phyloP scores from a whole-genome alignment of 2,888 invertebrate genomes.

The Hyalella azteca region DNA sequence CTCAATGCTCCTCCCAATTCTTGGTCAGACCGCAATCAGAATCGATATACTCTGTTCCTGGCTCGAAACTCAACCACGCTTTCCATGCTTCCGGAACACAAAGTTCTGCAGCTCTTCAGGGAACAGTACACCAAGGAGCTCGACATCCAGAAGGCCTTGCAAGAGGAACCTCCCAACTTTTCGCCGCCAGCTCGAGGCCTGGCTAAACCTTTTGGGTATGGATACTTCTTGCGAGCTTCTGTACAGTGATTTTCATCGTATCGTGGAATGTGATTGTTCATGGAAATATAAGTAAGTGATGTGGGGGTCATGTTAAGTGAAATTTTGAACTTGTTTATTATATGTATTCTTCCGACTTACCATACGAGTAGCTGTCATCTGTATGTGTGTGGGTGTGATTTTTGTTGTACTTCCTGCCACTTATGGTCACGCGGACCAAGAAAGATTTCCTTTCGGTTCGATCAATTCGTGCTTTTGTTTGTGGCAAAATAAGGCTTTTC shows the following conservation, averaged over 20 bases:
- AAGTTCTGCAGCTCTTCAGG: constrained; percentile 8
- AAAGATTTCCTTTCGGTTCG: too few species aligned
- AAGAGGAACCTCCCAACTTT: constrained; percentile 16
- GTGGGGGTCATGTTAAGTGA: too few species aligned
- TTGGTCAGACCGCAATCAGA: background rate
- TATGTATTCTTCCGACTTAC: too few species aligned
- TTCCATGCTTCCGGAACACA: background rate
- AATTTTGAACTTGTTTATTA: too few species aligned
- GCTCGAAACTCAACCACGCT: background rate
- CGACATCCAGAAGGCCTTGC: background rate
- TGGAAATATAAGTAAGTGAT: too few species aligned
- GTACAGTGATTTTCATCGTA: background rate
- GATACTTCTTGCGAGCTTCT: background rate
- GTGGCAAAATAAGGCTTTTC: too few species aligned
- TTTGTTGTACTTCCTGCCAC: too few species aligned
- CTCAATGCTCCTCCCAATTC: background rate
- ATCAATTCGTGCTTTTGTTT: too few species aligned
- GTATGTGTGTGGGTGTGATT: too few species aligned
- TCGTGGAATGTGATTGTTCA: background rate
- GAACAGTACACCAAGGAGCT: background rate
- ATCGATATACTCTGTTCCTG: background rate
- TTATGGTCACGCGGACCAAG: too few species aligned
- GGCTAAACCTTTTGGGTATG: background rate
- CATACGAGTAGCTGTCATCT: too few species aligned
- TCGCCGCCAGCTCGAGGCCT: background rate